Conservation (phyloP, 2,888 invertebrate genomes). For the Sarcophaga subvicina region DNA sequence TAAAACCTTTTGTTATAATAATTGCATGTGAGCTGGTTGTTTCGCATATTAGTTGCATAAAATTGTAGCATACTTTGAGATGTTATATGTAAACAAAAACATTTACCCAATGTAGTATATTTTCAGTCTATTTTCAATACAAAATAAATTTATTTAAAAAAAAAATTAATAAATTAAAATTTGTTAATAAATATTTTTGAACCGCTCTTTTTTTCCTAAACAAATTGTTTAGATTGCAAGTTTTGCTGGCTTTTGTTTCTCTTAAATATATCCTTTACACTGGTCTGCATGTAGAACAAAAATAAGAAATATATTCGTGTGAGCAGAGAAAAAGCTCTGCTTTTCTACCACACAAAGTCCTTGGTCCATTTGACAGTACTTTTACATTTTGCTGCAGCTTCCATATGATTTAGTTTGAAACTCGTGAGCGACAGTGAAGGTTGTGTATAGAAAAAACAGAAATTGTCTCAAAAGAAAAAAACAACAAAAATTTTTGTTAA, state of each 20-base stretch:
- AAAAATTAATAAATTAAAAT: neutral
- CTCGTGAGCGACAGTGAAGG: conserved; percentile 68
- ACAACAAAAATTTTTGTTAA: conserved; percentile 17
- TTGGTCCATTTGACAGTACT: conserved; percentile 65
- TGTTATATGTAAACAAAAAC: neutral
- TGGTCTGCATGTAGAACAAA: conserved; percentile 17
- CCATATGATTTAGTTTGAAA: conserved; percentile 67
- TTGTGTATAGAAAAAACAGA: conserved; percentile 50
- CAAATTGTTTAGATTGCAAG: too few species aligned
- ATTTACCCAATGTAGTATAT: neutral
- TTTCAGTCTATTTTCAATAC: neutral
- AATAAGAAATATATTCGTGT: conserved; percentile 1
- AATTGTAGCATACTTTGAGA: conserved; percentile 25
- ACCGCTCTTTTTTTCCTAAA: too few species aligned
- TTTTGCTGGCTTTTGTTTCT: conserved; percentile 14
- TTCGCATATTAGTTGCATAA: neutral
- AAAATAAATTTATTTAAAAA: neutral
- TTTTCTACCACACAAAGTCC: conserved; percentile 68
- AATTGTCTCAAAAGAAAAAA: conserved; percentile 33
- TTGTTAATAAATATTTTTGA: neutral
- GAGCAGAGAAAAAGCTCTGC: conserved; percentile 54
- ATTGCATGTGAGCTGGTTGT: neutral
- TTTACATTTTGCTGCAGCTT: conserved; percentile 66
- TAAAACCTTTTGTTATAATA: neutral
- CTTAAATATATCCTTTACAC: conserved; percentile 45